These are phyloP conservation scores for Melieria picta DNA, from an alignment of 2,888 invertebrate species.

Conservation along the genomic window DNA sequence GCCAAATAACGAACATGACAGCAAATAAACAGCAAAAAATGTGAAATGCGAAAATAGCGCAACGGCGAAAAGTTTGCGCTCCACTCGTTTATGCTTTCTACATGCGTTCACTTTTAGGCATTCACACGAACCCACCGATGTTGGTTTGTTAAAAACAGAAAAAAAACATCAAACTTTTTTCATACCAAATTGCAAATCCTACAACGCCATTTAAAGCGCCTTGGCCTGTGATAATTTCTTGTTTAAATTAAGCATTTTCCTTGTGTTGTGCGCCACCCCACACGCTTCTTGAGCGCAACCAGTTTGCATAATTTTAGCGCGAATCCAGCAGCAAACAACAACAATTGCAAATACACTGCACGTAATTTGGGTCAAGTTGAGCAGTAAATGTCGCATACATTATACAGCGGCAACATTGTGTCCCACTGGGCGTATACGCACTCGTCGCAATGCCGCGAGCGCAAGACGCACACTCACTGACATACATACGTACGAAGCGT, in stretches of 20 bases:
- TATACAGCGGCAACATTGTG: constrained; percentile 15
- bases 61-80: not conserved
- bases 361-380: constrained; percentile 49
- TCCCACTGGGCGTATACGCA: not conserved
- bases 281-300: not conserved
- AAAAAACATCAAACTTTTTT: constrained; percentile 13
- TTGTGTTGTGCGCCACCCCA: not conserved
- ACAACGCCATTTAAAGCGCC: no score
- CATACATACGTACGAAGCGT: not conserved
- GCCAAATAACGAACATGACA: not conserved
- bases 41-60: not conserved
- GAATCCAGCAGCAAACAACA: constrained; percentile 15
- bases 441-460: constrained; percentile 4
- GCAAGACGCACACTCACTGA: not conserved
- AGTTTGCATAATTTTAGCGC: constrained; percentile 28
- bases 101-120: not conserved
- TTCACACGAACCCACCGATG: not conserved
- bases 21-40: not conserved
- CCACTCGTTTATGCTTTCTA: not conserved
- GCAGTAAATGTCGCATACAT: constrained; percentile 38
- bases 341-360: constrained; percentile 30
- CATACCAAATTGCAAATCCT: not conserved
- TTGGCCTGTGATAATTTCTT: constrained; percentile 27
- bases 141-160: constrained; percentile 32
- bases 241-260: constrained; percentile 20